phyloP scores from a whole-genome alignment of 2,888 invertebrate genomes.

The Allygus modestus region DNA sequence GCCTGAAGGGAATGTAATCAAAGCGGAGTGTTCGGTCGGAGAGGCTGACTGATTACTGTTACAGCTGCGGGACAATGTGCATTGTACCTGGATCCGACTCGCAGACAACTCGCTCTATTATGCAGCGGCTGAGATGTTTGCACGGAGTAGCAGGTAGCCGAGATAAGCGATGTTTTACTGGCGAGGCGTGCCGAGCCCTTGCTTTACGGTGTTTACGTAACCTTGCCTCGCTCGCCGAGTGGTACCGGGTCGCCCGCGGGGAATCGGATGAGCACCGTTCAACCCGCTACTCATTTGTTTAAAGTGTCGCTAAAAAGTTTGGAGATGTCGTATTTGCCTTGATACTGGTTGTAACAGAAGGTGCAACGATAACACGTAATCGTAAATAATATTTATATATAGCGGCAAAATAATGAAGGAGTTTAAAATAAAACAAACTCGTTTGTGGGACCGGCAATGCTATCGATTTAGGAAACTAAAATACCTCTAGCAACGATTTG shows the following conservation, averaged over 20 bases:
- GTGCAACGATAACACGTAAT: too few species aligned
- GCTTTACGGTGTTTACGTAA: not conserved
- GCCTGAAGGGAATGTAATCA: not conserved
- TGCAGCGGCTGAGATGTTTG: slow-evolving; percentile 1
- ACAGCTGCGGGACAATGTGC: not conserved
- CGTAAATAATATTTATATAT: too few species aligned
- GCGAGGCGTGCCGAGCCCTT: not conserved
- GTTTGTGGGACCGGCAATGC: too few species aligned
- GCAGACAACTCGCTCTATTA: slow-evolving; percentile 7
- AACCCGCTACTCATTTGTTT: too few species aligned
- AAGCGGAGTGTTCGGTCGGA: not conserved
- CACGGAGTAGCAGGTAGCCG: not conserved
- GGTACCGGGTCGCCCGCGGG: not conserved
- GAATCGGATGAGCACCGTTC: too few species aligned
- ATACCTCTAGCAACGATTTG: too few species aligned
- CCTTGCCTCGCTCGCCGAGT: not conserved
- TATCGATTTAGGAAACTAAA: too few species aligned
- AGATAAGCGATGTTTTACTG: slow-evolving; percentile 37
- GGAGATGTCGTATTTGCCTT: too few species aligned
- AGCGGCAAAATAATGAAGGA: too few species aligned
- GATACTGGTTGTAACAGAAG: too few species aligned
- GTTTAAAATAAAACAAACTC: too few species aligned
- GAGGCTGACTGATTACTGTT: not conserved
- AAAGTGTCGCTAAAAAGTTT: too few species aligned
- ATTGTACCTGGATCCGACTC: slow-evolving; percentile 10